Conservation (phyloP, 2,113 vertebrate genomes). For the Sinocyclocheilus anshuiensis region DNA sequence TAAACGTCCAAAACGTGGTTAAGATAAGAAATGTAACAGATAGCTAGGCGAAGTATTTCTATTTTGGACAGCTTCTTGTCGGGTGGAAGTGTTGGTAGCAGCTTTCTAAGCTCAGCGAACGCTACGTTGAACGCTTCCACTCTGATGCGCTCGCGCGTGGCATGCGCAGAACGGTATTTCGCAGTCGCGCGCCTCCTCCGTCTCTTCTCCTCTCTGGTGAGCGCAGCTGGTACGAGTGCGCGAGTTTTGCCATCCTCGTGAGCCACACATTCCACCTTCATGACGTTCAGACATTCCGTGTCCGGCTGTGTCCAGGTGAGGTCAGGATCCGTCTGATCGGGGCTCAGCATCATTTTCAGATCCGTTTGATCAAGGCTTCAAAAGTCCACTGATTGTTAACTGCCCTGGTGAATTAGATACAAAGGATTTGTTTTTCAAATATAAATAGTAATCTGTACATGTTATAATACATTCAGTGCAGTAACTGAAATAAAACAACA, state of each 20-base stretch:
- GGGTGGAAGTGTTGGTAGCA: conserved; percentile 77
- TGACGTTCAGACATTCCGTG: conserved; percentile 85
- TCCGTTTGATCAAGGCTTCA: conserved; percentile 17
- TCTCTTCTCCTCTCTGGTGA: conserved; percentile 90
- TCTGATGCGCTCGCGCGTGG: conserved; percentile 80
- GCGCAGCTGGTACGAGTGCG: conserved; percentile 77
- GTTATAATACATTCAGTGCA: neutral
- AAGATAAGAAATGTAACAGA: conserved; percentile 88
- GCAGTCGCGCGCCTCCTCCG: conserved; percentile 75
- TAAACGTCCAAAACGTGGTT: conserved; percentile 88
- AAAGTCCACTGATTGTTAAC: neutral
- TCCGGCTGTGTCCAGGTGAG: conserved; percentile 80
- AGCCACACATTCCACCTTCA: conserved; percentile 77
- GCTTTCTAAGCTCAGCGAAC: conserved; percentile 76
- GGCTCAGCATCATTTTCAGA: conserved; percentile 91
- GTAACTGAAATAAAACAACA: neutral
- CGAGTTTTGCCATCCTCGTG: conserved; percentile 75
- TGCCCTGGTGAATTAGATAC: conserved; percentile 34
- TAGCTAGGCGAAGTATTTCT: conserved; percentile 84
- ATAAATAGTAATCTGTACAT: neutral
- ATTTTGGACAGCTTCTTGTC: conserved; percentile 82
- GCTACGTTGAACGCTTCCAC: conserved; percentile 81
- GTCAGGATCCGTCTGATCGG: conserved; percentile 87
- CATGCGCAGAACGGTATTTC: conserved; percentile 79
- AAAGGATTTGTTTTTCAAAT: neutral